Percentiles rank a stretch among this genome's conserved stretches.
phyloP scores from a whole-genome alignment of 2,113 vertebrate species.

The Oreotrochilus melanogaster region DNA sequence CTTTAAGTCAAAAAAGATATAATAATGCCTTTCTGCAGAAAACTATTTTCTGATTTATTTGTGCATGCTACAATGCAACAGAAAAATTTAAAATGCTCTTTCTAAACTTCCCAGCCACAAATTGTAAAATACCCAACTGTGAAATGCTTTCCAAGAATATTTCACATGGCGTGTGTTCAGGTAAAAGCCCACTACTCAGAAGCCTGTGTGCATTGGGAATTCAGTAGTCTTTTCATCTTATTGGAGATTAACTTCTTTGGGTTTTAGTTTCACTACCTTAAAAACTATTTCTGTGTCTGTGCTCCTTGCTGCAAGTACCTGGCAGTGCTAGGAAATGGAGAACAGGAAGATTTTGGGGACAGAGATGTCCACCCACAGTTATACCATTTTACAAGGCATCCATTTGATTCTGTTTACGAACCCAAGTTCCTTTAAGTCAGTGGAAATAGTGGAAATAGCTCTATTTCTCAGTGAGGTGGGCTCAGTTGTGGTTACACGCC shows the following conservation, averaged over 20 bases:
- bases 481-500: background rate
- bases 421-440: background rate
- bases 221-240: background rate
- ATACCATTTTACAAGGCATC: background rate
- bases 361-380: background rate
- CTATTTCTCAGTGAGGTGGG: rapidly evolving
- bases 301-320: background rate
- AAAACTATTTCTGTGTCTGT: background rate
- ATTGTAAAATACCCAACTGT: background rate
- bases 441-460: background rate
- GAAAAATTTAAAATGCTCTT: background rate
- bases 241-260: background rate
- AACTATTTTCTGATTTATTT: background rate
- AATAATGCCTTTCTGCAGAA: background rate
- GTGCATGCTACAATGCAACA: background rate
- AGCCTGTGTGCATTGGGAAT: background rate
- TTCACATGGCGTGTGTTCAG: background rate
- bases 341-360: background rate
- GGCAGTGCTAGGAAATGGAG: background rate
- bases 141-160: background rate
- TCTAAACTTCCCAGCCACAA: background rate
- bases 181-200: background rate
- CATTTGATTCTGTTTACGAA: background rate
- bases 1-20: background rate
- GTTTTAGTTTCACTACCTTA: background rate